Evolutionary conservation across 2,113 vertebrate genomes (phyloP).

Genomic region (Mormoops blainvillei): DNA sequence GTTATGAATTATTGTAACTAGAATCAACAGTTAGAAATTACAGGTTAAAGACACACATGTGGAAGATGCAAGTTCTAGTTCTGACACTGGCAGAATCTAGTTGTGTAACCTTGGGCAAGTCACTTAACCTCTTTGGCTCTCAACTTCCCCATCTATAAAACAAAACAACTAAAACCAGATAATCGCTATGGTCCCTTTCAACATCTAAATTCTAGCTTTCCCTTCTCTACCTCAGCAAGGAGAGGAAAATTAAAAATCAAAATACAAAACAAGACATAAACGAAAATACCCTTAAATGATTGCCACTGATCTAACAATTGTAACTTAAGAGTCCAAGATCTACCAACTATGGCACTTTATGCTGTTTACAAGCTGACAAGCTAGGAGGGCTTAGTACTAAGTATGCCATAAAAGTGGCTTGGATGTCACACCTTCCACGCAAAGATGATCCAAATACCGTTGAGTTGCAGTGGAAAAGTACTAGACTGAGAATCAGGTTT

Average conservation of each 20-base stretch:
- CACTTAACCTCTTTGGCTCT: background rate
- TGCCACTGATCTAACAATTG: background rate
- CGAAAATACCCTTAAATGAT: background rate
- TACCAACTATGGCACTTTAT: background rate
- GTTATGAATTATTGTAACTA: background rate
- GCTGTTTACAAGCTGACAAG: background rate
- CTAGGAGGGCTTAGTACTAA: background rate
- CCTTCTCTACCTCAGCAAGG: background rate
- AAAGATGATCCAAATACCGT: background rate
- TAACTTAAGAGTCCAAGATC: background rate
- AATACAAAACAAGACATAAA: background rate
- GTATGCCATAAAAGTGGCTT: background rate
- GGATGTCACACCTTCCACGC: background rate
- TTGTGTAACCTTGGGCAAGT: background rate
- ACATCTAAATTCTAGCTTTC: background rate
- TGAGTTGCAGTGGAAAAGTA: conserved; percentile 35
- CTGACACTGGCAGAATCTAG: background rate
- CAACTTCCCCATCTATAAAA: background rate
- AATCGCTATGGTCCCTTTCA: background rate
- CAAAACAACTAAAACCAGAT: background rate
- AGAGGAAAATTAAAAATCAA: conserved; percentile 2
- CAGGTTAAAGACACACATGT: background rate
- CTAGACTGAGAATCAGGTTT: background rate
- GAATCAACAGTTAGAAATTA: conserved; percentile 1
- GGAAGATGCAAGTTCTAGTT: background rate